Base-by-base conservation (phyloP, 1,140 invertebrate genomes). In the Drosophila funebris region DNA sequence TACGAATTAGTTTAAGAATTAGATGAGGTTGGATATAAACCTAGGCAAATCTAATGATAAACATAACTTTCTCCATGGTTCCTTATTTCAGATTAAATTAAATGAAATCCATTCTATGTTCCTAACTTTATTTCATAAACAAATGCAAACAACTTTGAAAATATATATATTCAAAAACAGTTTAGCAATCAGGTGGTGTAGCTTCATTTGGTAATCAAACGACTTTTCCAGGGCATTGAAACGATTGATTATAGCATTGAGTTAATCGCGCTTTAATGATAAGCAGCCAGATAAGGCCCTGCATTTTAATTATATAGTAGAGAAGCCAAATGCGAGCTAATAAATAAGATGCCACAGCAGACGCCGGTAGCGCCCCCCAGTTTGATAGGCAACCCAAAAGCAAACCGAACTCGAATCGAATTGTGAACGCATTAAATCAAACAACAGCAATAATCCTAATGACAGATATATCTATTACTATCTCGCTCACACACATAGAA, bases 211-310 rank as follows among this genome's bases (percentile, higher is more conserved):
- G 58, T 69, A 74, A 44, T 56, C 31, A 18, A 78, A 64, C 41
- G 44, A 74, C 44, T 68, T 57, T 78, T 63, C 41, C 73, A 85
- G 44, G 46, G 68, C 60, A 41, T 43, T 60, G 18, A 24, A 52
- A 54, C 50, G 9, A 33, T n/a, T 0, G 24, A 48, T 6, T 22
- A 48, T 48, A 27, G 24, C 46, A 31, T 31, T 31, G 46, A 50
- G 13, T 69, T 81, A 84, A 84, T 85, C 69, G 69, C 24, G 64
- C 63, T 80, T 85, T 84, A 84, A 85, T 84, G 67, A 73, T 85
- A 73, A 77, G 73, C 73, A 62, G 37, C 4, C 54, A n/a, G 63
- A 53, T 56, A 37, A 27, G 48, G 13, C 9, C 18, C 33, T 52
- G 73, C 60, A 73, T 73, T 80, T 85, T 84, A 84, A 84, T 84